Percentiles rank a stretch among this genome's conserved stretches.
Conservation (phyloP, 2,888 invertebrate species). For the Rapana venosa region DNA sequence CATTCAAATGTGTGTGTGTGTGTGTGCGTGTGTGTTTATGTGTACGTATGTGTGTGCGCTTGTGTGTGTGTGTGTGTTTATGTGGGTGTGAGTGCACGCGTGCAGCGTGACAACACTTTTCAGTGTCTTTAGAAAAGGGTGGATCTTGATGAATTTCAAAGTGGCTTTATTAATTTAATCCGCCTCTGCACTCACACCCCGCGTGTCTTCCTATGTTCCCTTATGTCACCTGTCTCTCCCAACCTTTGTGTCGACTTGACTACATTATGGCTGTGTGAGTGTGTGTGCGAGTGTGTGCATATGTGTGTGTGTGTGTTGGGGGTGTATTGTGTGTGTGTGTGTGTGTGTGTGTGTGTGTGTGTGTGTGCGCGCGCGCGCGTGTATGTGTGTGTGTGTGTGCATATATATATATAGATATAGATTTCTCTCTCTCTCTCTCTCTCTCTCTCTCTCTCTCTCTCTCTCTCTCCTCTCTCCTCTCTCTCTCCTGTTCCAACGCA, state of each 20-base stretch:
- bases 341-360: constrained; percentile 12
- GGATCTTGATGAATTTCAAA: neutral
- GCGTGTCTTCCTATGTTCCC: neutral
- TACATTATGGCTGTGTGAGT: neutral
- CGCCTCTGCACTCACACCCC: neutral
- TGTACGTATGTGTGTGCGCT: neutral
- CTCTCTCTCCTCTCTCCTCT: neutral
- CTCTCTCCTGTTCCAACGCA: neutral
- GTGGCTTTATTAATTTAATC: neutral
- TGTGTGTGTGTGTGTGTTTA: neutral
- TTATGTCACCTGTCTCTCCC: neutral
- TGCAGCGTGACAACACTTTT: neutral
- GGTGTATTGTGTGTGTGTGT: neutral
- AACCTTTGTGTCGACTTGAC: too few relatives aligned
- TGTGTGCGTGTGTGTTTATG: neutral
- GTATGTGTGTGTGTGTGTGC: neutral
- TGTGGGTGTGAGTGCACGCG: neutral
- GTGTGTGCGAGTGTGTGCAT: neutral
- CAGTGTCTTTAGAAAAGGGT: too few relatives aligned
- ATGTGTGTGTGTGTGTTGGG: neutral
- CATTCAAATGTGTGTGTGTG: neutral
- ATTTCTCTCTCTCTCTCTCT: neutral
- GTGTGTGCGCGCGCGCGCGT: neutral
- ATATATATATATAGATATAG: neutral
- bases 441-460: neutral